Evolutionary conservation across 2,888 invertebrate genomes (phyloP), one percentile per base, ranked within the genome.

Genomic region (Lepas anatifera): DNA sequence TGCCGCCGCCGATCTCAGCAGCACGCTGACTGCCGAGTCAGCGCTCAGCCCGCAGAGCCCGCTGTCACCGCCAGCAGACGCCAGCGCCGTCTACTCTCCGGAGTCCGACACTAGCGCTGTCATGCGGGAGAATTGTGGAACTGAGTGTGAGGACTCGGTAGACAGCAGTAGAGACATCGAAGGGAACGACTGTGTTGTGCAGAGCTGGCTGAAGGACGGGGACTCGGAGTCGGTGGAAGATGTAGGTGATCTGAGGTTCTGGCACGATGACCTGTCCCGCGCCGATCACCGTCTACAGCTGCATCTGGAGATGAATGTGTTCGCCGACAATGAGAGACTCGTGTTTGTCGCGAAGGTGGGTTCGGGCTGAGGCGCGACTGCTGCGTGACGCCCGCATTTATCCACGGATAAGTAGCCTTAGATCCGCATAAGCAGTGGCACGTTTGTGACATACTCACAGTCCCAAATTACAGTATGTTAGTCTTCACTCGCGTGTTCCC

Each of bases 211-310:
- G 63, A 18, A 29, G 35, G 63, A 29, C 25, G 13, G 8, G 13
- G 32, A 29, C 25, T 2, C 58, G 22, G 58, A 58, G 18, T 6
- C 32, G 6, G 35, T 58, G 58, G 58, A 58, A 22, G 58, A 58
- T 32, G 58, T 16, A 1, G 71, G 73, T 37, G 74, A 75, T 29
- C 82, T 84, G 73, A 81, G 83, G 75, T 85, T 84, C 74, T 84
- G 83, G 46, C 85, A 83, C 73, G 80, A 76, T 10, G 81, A 85
- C 75, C 85, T 84, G 70, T 79, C 80, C 71, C 81, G 82, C 73
- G 79, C 85, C 27, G 86, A 86, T 78, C 85, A 85, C 75, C 82
- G 85, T 67, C 78, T 86, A n/a, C 85, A 85, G 75, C 77, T 84
- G 6, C 83, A 83, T 76, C 81, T 86, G 48, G 83, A 83, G 76